These are phyloP conservation scores for Zosterops borbonicus DNA, from an alignment of 2,113 vertebrate genomes.

Conservation along the genomic window DNA sequence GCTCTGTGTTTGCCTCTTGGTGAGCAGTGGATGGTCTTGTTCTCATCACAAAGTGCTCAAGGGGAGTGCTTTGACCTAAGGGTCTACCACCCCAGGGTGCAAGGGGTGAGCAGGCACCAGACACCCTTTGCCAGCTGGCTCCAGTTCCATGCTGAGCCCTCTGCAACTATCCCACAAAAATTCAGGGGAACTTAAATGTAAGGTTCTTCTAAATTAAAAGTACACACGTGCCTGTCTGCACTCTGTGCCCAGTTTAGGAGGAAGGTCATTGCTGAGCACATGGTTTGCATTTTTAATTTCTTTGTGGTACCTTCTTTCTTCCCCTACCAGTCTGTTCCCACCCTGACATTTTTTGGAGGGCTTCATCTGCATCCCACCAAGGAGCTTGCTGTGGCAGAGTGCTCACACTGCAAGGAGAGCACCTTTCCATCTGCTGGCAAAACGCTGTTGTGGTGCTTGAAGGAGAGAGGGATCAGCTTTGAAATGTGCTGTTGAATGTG, in stretches of 20 bases:
- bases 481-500: neutral
- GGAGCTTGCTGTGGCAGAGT: neutral
- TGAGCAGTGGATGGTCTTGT: accelerated
- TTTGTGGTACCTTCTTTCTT: neutral
- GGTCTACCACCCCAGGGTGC: neutral
- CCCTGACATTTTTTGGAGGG: neutral
- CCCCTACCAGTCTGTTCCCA: neutral
- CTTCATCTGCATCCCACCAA: accelerated
- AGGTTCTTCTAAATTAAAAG: neutral
- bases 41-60: neutral
- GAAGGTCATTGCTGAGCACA: neutral
- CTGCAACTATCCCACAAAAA: neutral
- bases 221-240: neutral
- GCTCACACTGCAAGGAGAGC: neutral
- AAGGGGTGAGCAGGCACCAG: neutral
- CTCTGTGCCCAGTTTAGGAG: neutral
- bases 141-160: neutral
- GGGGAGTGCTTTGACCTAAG: neutral
- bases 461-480: neutral
- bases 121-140: neutral
- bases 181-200: neutral
- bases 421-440: neutral
- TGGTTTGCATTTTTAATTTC: neutral
- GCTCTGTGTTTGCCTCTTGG: neutral
- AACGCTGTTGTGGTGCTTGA: neutral